phyloP scores from a whole-genome alignment of 1,140 invertebrate species.

The Patella vulgata region DNA sequence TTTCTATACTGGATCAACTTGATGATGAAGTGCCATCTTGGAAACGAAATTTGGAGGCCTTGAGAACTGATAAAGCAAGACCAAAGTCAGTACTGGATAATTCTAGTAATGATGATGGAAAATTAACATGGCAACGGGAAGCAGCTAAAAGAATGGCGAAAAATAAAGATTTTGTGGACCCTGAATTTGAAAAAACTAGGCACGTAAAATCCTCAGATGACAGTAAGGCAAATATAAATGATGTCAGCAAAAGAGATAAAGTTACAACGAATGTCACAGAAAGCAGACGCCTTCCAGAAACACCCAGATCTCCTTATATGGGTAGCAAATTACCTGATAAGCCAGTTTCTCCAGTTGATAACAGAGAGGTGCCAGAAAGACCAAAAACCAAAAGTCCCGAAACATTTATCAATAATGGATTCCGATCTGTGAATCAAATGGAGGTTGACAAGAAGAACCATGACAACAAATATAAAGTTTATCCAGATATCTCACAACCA shows the following conservation, averaged over 20 bases:
- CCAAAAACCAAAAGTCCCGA: neutral
- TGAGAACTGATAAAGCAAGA: slow-evolving; percentile 17
- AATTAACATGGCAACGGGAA: slow-evolving; percentile 50
- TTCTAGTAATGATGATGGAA: slow-evolving; percentile 1
- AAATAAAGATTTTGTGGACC: slow-evolving; percentile 34
- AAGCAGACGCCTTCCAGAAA: too few species aligned
- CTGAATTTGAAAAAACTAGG: slow-evolving; percentile 27
- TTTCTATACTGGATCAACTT: neutral
- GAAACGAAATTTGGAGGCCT: slow-evolving; percentile 33
- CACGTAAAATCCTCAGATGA: neutral
- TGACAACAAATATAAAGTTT: neutral
- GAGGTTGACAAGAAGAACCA: neutral
- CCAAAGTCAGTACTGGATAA: neutral
- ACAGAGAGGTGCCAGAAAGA: neutral
- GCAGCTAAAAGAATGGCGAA: slow-evolving; percentile 42
- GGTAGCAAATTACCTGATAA: too few species aligned
- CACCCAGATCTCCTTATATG: too few species aligned
- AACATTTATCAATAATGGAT: too few species aligned
- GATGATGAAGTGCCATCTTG: slow-evolving; percentile 32
- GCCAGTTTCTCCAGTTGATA: neutral
- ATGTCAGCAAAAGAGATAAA: too few species aligned
- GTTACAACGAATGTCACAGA: too few species aligned
- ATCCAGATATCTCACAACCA: neutral
- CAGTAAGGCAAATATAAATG: neutral
- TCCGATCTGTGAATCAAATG: neutral